Base-by-base conservation (phyloP, 2,113 vertebrate genomes). In the Isichthys henryi region DNA sequence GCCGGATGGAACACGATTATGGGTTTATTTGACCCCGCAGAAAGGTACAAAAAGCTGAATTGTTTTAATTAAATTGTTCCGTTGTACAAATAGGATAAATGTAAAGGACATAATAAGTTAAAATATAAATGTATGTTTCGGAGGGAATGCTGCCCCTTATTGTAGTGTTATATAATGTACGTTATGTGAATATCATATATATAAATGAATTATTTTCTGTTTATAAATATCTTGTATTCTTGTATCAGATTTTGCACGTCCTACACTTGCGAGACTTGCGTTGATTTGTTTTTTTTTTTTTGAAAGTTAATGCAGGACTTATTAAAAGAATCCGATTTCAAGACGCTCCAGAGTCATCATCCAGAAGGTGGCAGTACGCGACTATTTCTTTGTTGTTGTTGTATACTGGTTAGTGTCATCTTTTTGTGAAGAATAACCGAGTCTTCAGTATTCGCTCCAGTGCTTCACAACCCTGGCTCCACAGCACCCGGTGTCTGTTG, bases 341-440 rank as follows among this genome's bases (percentile, higher is more conserved):
- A 84, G 21, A 84, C 35, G n/a, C 80, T 23, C 19, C 21, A 23
- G 39, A 46, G 46, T 46, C 45, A 48, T 48, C 46, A 48, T 46
- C 82, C 82, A 84, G 82, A 43, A 84, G 82, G 45, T 84, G 82
- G 82, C 39, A 84, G 82, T 43, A 84, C 45, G 23, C 19, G 82
- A 45, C 19, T 84, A 84, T 84, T 6, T 23, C 2, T 39, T 39
- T 46, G n/a, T n/a, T n/a, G n/a, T 84, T n/a, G 39, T 48, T 84
- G 82, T n/a, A 48, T 84, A 9, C 23, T 77, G 17, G 31, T 15
- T 17, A 77, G 80, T 45, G 35, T 19, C 77, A 17, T 83, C 39
- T 48, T 46, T 23, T 21, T 48, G 5, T 77, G 27, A 31, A 77
- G 70, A 35, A 39, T 77, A 77, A 27, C 58, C 7, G 23, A 3